Evolutionary conservation across 1,140 invertebrate species (phyloP), one percentile per base, ranked within the genome.

Genomic region (Dreissena rostriformis): DNA sequence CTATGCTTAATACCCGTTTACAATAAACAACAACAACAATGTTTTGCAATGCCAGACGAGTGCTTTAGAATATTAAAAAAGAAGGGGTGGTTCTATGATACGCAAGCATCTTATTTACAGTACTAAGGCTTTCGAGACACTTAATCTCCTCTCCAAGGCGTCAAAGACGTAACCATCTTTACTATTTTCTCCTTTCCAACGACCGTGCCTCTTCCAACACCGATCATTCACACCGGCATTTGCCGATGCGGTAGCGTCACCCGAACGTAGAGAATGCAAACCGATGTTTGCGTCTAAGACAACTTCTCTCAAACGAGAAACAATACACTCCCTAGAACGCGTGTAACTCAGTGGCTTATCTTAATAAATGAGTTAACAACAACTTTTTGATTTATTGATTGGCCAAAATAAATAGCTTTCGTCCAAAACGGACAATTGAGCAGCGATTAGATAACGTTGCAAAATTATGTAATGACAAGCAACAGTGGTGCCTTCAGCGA

Each of bases 381-480:
- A 22, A 52, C 28, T 52, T 24, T 70, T 14, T 52, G 49, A 70
- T 70, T 66, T 68, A 52, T 67, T 67, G 24, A 68, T 70, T 57
- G 81, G 81, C n/a, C 55, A 24, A 28, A 83, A 83, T 17, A 83
- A 26, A 74, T 67, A 83, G 55, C n/a, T 4, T 22, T 51, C 22
- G 22, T 61, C 55, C 14, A 26, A 11, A 5, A 57, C 39, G 6
- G 75, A 17, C 12, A 28, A 15, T 39, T 76, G 49, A 11, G 29
- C 39, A 1, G 74, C 6, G 49, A 26, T 57, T 19, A 83, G 39
- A 68, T 83, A 83, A 1, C 65, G n/a, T 68, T 76, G 28, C 26
- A 67, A 57, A 28, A 83, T 83, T 8, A 22, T 26, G 24, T 57
- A 75, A 17, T 77, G 84, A 74, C 84, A 85, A 17, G 77, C 84